These are phyloP conservation scores for Megaptera novaeangliae DNA, from an alignment of 2,113 vertebrate genomes.

Conservation along the genomic window DNA sequence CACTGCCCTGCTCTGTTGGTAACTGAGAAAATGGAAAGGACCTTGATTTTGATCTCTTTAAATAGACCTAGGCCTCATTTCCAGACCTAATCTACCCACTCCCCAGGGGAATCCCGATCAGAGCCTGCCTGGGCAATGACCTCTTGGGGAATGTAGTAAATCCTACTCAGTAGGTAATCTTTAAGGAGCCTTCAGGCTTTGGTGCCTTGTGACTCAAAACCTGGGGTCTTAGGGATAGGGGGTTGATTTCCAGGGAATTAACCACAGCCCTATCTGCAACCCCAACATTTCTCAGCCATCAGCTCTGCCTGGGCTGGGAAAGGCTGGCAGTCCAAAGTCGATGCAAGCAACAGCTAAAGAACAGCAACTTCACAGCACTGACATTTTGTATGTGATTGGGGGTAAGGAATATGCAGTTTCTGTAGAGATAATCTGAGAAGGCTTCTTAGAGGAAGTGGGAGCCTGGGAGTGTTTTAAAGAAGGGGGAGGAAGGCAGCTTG, in stretches of 20 bases:
- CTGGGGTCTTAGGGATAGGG: conserved; percentile 32
- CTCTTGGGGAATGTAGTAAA: conserved; percentile 77
- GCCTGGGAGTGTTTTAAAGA: background rate
- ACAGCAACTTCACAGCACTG: background rate
- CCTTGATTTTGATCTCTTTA: background rate
- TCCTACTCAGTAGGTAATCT: conserved; percentile 66
- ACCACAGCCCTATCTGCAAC: background rate
- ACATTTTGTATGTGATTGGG: background rate
- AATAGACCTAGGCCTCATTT: conserved; percentile 44
- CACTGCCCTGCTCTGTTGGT: background rate
- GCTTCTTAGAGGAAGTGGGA: background rate
- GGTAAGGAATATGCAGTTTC: background rate
- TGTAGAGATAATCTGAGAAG: background rate
- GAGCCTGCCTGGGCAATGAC: conserved; percentile 68
- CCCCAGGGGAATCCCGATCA: conserved; percentile 65
- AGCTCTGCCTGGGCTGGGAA: background rate
- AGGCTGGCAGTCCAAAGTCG: background rate
- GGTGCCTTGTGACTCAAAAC: conserved; percentile 41
- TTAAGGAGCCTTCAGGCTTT: conserved; percentile 67
- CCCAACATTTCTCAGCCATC: background rate
- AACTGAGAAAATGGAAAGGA: conserved; percentile 65
- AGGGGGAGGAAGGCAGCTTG: background rate
- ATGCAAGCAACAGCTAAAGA: background rate
- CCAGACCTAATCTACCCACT: conserved; percentile 58
- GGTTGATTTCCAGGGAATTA: conserved; percentile 70